Conservation (phyloP, 2,797 vertebrate species). For the Pteronotus mesoamericanus region DNA sequence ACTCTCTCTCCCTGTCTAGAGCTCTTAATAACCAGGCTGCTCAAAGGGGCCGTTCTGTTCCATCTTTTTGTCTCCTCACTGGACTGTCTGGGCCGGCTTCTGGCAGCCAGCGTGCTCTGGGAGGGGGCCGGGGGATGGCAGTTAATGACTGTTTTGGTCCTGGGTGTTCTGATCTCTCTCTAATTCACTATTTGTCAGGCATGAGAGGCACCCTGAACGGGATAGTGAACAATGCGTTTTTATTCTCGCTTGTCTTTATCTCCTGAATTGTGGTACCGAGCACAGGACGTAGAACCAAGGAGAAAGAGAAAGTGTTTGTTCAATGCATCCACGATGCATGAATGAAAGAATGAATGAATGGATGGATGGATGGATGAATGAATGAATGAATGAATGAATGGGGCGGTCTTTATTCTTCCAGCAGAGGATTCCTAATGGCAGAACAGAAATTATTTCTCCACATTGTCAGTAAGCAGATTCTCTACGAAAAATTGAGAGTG, state of each 20-base stretch:
- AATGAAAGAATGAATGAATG: neutral
- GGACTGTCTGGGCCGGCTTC: conserved; percentile 76
- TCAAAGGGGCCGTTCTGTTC: conserved; percentile 74
- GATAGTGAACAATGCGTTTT: neutral
- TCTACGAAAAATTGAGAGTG: neutral
- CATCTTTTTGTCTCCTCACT: conserved; percentile 71
- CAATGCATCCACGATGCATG: neutral
- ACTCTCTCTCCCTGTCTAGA: conserved; percentile 66
- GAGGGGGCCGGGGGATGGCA: neutral
- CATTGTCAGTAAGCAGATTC: neutral
- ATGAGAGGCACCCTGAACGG: conserved; percentile 46
- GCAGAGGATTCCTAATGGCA: neutral
- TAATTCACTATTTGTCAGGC: conserved; percentile 75
- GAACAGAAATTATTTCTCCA: neutral
- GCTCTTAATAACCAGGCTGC: conserved; percentile 78
- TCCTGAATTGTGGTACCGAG: neutral
- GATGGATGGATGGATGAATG: neutral
- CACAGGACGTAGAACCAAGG: neutral
- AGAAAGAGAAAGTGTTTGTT: neutral
- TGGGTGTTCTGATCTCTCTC: conserved; percentile 70
- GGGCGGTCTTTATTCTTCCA: neutral
- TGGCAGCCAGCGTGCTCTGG: conserved; percentile 60
- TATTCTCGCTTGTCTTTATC: neutral
- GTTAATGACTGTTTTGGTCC: conserved; percentile 79
- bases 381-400: neutral